These are phyloP conservation scores for Pogonomyrmex californicus DNA, from an alignment of 1,140 invertebrate species.

Conservation along the genomic window DNA sequence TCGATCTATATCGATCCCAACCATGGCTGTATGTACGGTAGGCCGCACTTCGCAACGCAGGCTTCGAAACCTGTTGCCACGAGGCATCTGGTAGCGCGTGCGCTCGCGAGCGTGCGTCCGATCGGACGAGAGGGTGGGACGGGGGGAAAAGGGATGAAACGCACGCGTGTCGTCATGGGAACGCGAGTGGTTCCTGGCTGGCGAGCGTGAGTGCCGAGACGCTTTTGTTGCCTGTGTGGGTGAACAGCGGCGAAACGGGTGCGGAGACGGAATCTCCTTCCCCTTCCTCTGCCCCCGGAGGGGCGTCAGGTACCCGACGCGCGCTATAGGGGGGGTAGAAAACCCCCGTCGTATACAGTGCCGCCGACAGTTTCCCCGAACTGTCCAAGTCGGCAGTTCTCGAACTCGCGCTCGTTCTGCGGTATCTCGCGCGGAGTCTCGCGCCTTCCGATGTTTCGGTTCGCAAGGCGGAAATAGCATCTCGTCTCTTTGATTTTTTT, in stretches of 20 bases:
- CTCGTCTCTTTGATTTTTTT: background rate
- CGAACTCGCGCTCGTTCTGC: slow-evolving; percentile 70
- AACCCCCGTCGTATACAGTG: slow-evolving; percentile 79
- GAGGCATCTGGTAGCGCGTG: slow-evolving; percentile 72
- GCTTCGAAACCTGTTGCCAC: slow-evolving; percentile 80
- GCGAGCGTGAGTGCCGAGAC: slow-evolving; percentile 36
- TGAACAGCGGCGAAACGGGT: slow-evolving; percentile 43
- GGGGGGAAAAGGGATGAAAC: slow-evolving; percentile 40
- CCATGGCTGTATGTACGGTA: slow-evolving; percentile 5
- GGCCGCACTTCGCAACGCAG: slow-evolving; percentile 43
- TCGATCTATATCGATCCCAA: slow-evolving; percentile 61
- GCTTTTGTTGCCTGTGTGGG: slow-evolving; percentile 48
- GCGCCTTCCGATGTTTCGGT: background rate
- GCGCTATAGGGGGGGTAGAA: slow-evolving; percentile 75
- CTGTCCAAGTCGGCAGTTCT: slow-evolving; percentile 72
- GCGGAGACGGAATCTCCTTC: slow-evolving; percentile 48
- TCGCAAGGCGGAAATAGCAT: background rate
- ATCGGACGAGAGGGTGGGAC: background rate
- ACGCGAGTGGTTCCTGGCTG: slow-evolving; percentile 75
- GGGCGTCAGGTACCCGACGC: slow-evolving; percentile 77
- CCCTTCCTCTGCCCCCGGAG: slow-evolving; percentile 65
- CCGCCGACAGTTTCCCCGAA: slow-evolving; percentile 80
- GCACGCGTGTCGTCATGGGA: slow-evolving; percentile 81
- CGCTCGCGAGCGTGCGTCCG: slow-evolving; percentile 66
- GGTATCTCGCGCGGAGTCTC: slow-evolving; percentile 60